These are phyloP conservation scores for Tetropium fuscum DNA, from an alignment of 2,888 invertebrate genomes.

Conservation along the genomic window DNA sequence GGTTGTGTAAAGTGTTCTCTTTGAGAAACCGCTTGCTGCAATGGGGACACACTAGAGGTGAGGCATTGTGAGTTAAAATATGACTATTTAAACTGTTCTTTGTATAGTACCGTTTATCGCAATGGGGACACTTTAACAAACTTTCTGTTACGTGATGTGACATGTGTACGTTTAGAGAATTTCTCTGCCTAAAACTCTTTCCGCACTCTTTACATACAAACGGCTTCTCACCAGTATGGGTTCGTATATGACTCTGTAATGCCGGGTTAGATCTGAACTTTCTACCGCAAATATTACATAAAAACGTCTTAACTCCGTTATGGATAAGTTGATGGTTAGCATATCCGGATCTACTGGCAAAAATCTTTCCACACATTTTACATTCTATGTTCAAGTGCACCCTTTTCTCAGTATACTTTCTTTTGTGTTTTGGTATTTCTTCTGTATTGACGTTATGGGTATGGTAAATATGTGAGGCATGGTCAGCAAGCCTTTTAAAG, in stretches of 20 bases:
- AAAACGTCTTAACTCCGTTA: slow-evolving; percentile 44
- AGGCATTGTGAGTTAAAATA: not conserved
- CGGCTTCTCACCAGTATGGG: slow-evolving; percentile 47
- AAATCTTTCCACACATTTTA: slow-evolving; percentile 44
- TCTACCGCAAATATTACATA: slow-evolving; percentile 46
- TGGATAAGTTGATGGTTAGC: slow-evolving; percentile 46
- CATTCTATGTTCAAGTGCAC: slow-evolving; percentile 44
- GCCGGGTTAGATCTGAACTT: slow-evolving; percentile 46
- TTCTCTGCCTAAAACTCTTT: slow-evolving; percentile 37
- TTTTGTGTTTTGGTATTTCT: slow-evolving; percentile 36
- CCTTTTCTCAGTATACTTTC: slow-evolving; percentile 45
- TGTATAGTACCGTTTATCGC: slow-evolving; percentile 16
- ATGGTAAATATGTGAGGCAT: slow-evolving; percentile 42
- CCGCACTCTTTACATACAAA: slow-evolving; percentile 43
- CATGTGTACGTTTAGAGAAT: slow-evolving; percentile 19
- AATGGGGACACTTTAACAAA: slow-evolving; percentile 10
- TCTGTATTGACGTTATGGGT: slow-evolving; percentile 14
- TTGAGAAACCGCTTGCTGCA: slow-evolving; percentile 13
- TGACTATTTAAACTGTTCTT: slow-evolving; percentile 12
- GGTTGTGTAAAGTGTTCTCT: slow-evolving; percentile 8
- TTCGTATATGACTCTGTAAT: slow-evolving; percentile 44
- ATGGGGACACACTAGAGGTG: slow-evolving; percentile 1
- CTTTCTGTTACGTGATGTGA: slow-evolving; percentile 9
- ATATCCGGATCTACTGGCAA: slow-evolving; percentile 46
- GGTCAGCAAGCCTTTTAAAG: slow-evolving; percentile 41